Percentiles rank a stretch among this genome's conserved stretches.
Conservation (phyloP, 2,797 vertebrate genomes). For the Phoxinus dragarum region DNA sequence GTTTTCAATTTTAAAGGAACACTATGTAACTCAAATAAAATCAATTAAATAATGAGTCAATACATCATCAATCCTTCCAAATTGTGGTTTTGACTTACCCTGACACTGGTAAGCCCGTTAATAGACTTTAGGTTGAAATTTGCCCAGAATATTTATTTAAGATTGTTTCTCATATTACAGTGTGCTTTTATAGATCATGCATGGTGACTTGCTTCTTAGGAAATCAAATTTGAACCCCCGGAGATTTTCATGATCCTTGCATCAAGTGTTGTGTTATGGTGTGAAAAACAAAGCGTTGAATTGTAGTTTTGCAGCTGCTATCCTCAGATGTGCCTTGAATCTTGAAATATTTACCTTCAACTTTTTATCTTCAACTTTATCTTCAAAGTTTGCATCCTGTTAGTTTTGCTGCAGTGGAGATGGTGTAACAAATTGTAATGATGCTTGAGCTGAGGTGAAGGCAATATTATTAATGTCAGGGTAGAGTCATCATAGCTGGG, state of each 20-base stretch:
- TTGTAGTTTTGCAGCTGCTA: constrained; percentile 20
- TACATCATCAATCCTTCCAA: neutral
- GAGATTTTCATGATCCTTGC: constrained; percentile 24
- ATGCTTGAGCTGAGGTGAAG: constrained; percentile 44
- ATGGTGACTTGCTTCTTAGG: constrained; percentile 26
- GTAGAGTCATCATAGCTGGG: constrained; percentile 43
- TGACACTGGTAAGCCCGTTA: too few relatives aligned
- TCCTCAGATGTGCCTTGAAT: constrained; percentile 46
- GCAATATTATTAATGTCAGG: constrained; percentile 50
- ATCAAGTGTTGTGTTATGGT: constrained; percentile 39
- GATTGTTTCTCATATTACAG: constrained; percentile 34
- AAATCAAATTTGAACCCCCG: constrained; percentile 26
- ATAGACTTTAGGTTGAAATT: neutral
- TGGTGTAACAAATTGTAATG: constrained; percentile 46
- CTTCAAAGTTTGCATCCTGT: constrained; percentile 38
- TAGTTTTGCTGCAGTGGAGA: constrained; percentile 48
- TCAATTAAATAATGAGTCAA: neutral
- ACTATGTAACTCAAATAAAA: neutral
- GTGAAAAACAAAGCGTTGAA: constrained; percentile 44
- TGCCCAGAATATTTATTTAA: neutral
- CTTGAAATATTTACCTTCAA: constrained; percentile 48
- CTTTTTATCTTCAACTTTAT: constrained; percentile 43
- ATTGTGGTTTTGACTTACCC: neutral
- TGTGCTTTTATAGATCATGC: constrained; percentile 36
- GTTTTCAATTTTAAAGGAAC: neutral